Conservation (phyloP, 2,113 vertebrate genomes). For the Megaceryle maxima region DNA sequence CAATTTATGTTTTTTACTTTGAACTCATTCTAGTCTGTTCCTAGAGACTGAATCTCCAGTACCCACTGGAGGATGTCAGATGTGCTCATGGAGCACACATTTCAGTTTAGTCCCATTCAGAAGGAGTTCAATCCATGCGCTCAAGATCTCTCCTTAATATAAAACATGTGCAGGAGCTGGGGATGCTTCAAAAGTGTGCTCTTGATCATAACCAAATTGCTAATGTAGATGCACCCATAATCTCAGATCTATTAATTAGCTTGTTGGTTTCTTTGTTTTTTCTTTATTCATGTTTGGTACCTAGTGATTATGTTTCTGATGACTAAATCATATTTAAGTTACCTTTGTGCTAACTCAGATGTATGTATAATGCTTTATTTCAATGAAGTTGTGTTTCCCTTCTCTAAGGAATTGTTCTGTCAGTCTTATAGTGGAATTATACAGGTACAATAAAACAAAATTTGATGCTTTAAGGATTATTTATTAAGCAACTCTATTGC, state of each 20-base stretch:
- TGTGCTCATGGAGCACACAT: fast-evolving
- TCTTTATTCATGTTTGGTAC: neutral
- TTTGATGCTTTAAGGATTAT: neutral
- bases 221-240: neutral
- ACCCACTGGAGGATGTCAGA: neutral
- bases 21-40: neutral
- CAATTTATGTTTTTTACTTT: neutral
- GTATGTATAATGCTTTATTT: neutral
- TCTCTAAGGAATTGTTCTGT: neutral
- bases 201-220: neutral
- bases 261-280: no score
- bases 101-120: neutral
- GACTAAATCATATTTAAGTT: neutral
- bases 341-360: neutral
- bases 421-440: neutral
- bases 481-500: neutral
- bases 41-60: neutral
- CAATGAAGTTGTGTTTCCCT: neutral
- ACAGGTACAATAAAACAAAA: neutral
- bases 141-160: neutral
- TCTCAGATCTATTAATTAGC: neutral
- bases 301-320: neutral
- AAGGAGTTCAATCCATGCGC: neutral
- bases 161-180: neutral
- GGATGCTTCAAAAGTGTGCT: neutral